phyloP scores from a whole-genome alignment of 2,113 vertebrate genomes.

The Dipodomys spectabilis region DNA sequence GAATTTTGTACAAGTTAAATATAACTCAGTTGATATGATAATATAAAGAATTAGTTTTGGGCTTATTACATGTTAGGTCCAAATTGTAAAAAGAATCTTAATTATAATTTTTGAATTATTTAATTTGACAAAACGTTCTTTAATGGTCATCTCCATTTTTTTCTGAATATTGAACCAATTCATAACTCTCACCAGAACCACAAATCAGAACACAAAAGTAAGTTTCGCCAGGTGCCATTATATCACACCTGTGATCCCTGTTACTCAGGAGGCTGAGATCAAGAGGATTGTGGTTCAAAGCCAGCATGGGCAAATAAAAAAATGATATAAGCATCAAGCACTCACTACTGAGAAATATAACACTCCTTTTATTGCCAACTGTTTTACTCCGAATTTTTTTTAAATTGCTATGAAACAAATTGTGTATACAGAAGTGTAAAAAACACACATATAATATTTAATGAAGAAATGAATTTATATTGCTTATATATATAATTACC shows the following conservation, averaged over 20 bases:
- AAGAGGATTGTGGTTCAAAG: no score
- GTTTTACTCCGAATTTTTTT: not conserved
- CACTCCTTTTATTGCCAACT: not conserved
- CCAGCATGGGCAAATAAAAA: no score
- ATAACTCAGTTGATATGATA: not conserved
- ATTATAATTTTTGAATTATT: not conserved
- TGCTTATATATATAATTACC: not conserved
- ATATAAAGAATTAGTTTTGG: conserved; percentile 12
- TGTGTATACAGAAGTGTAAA: not conserved
- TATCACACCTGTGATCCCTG: no score
- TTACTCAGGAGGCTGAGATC: no score
- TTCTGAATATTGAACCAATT: not conserved
- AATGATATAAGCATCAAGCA: not conserved
- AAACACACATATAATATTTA: not conserved
- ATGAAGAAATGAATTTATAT: not conserved
- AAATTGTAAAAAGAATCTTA: conserved; percentile 18
- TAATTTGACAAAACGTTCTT: conserved; percentile 17
- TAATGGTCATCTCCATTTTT: not conserved
- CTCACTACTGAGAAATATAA: not conserved
- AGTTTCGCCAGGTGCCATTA: not conserved
- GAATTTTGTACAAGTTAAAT: not conserved
- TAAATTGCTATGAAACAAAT: not conserved
- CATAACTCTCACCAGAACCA: not conserved
- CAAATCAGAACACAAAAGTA: not conserved
- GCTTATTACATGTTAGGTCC: not conserved